Evolutionary conservation across 2,113 vertebrate genomes (phyloP), one percentile per base, ranked within the genome.

Genomic region (Balaenoptera acutorostrata): DNA sequence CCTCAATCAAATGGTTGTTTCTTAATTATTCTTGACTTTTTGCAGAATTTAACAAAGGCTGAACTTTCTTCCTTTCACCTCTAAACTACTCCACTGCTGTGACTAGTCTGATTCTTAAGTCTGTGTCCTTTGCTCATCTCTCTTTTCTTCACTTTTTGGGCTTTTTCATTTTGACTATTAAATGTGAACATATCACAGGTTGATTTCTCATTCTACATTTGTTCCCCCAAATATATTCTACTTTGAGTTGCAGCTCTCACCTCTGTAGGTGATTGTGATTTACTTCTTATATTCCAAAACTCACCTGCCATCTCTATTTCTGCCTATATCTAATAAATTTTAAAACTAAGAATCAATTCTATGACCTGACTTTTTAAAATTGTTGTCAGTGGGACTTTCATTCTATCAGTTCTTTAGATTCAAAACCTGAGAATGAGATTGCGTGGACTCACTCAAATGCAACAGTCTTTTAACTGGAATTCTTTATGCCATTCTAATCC

Each of bases 381-480:
- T 27, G 84, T 72, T 94, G 21, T 68, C 55, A 71, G 5, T 78
- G 18, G 1, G 10, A 21, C 27, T 27, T 21, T 93, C 13, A 59
- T 96, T 93, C 49, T 88, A 74, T 88, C 33, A 90, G 14, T 83
- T 89, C 52, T 84, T 93, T 66, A 96, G n/a, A 92, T 64, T 93
- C 39, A 86, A 52, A 95, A 44, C 15, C 9, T 39, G 18, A 75
- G 8, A 88, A 44, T 57, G 18, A 91, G 8, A 13, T 86, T 89
- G 14, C 71, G 36, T 82, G 10, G 59, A 68, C 33, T 80, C 33
- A 69, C 36, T 94, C 39, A 90, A 90, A 59, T 77, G 64, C 78
- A 81, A 25, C 36, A 39, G 3, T 52, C 27, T 96, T 97, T 88
- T 75, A 77, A 33, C 66, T 92, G 39, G 39, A 93, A 75, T 92